These are phyloP conservation scores for Hemistola chrysoprasaria DNA, from an alignment of 2,888 invertebrate genomes.

Conservation along the genomic window DNA sequence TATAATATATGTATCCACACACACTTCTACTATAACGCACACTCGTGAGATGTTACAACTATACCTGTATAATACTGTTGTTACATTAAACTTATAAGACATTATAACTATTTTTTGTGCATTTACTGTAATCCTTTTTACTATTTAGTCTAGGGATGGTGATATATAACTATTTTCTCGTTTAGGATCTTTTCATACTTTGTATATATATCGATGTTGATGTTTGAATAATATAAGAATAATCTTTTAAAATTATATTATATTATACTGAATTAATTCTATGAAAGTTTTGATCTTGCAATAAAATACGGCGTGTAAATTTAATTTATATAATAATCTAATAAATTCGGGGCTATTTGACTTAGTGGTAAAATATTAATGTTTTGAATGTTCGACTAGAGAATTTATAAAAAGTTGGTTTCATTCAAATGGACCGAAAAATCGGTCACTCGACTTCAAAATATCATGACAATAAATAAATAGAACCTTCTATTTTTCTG, in stretches of 20 bases:
- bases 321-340: conserved; percentile 17
- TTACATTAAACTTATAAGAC: conserved; percentile 65
- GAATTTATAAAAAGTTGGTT: conserved; percentile 37
- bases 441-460: conserved; percentile 44
- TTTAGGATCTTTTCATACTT: conserved; percentile 62
- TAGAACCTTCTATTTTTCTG: conserved; percentile 63
- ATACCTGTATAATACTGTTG: conserved; percentile 64
- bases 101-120: conserved; percentile 79
- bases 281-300: conserved; percentile 19
- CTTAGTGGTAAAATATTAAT: conserved; percentile 22
- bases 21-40: too few species aligned
- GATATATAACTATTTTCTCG: conserved; percentile 74
- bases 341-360: conserved; percentile 17
- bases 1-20: too few species aligned
- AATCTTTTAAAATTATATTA: conserved; percentile 34
- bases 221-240: conserved; percentile 63
- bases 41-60: too few species aligned
- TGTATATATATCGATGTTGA: conserved; percentile 65
- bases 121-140: conserved; percentile 80
- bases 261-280: conserved; percentile 25
- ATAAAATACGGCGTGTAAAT: conserved; percentile 25
- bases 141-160: conserved; percentile 71
- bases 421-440: conserved; percentile 35
- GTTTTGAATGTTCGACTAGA: conserved; percentile 35
- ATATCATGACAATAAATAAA: conserved; percentile 75